Conservation (phyloP, 2,888 invertebrate species). For the Autographa gamma region DNA sequence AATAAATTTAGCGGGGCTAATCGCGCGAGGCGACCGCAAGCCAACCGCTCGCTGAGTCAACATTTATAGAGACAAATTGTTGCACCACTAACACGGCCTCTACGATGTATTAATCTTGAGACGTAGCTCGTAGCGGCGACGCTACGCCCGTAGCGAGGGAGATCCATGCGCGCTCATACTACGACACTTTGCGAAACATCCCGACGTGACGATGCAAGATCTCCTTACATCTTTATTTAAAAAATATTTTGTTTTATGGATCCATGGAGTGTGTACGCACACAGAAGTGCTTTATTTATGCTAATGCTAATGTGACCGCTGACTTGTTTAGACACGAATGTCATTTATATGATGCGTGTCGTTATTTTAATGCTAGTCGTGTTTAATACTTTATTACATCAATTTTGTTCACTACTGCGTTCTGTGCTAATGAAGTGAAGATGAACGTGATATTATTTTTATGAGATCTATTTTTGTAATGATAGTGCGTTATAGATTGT, state of each 20-base stretch:
- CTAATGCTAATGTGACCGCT: conserved; percentile 69
- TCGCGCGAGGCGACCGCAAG: conserved; percentile 84
- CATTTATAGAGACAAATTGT: conserved; percentile 89
- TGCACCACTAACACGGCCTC: conserved; percentile 84
- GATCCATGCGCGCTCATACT: conserved; percentile 61
- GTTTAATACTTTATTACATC: conserved; percentile 62
- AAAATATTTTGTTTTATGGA: conserved; percentile 36
- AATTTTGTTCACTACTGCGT: conserved; percentile 53
- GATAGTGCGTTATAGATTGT: conserved; percentile 19
- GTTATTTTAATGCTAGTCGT: conserved; percentile 69
- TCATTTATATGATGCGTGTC: conserved; percentile 72
- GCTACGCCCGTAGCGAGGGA: conserved; percentile 69
- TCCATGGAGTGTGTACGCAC: conserved; percentile 55
- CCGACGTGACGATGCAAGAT: conserved; percentile 32
- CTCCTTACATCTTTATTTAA: conserved; percentile 36
- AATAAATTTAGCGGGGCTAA: conserved; percentile 88
- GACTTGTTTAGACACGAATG: conserved; percentile 71
- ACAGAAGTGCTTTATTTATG: conserved; percentile 69
- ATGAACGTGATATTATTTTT: conserved; percentile 53
- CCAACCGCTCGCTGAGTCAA: conserved; percentile 85
- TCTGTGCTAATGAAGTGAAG: conserved; percentile 53
- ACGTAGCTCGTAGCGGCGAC: conserved; percentile 68
- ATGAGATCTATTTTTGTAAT: conserved; percentile 41
- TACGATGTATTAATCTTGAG: conserved; percentile 87
- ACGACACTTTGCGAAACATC: conserved; percentile 53